Evolutionary conservation across 2,888 invertebrate genomes (phyloP).

Genomic region (Oxytorus armatus): DNA sequence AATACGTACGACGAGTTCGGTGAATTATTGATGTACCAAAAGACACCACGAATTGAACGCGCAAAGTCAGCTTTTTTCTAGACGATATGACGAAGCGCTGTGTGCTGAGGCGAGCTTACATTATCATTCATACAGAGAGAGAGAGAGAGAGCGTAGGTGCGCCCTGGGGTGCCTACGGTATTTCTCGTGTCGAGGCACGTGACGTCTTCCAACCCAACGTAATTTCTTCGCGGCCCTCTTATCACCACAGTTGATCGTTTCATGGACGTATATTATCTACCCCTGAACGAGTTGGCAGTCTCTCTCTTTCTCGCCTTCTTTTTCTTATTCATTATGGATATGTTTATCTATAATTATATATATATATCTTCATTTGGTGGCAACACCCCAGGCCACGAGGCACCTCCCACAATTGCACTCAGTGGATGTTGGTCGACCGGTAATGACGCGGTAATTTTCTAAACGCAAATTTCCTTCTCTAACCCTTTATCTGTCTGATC

Average conservation of each 20-base stretch:
- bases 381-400: conserved; percentile 26
- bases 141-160: conserved; percentile 19
- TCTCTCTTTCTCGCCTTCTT: conserved; percentile 43
- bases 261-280: conserved; percentile 60
- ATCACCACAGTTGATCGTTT: conserved; percentile 66
- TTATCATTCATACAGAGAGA: conserved; percentile 40
- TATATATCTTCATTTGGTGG: not conserved
- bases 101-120: conserved; percentile 29
- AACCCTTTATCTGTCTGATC: conserved; percentile 72
- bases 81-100: conserved; percentile 19
- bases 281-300: conserved; percentile 30
- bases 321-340: conserved; percentile 33
- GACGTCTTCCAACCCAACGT: conserved; percentile 64
- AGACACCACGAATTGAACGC: conserved; percentile 25
- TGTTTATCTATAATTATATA: not conserved
- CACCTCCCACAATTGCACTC: conserved; percentile 22
- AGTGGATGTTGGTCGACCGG: conserved; percentile 61
- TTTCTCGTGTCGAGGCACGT: conserved; percentile 38
- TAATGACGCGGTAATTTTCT: conserved; percentile 82
- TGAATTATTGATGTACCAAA: conserved; percentile 56
- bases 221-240: conserved; percentile 69
- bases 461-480: conserved; percentile 81
- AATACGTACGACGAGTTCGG: conserved; percentile 30
- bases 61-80: conserved; percentile 42
- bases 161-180: conserved; percentile 28